Base-by-base conservation (phyloP, 2,113 vertebrate species). In the Syrrhaptes paradoxus region DNA sequence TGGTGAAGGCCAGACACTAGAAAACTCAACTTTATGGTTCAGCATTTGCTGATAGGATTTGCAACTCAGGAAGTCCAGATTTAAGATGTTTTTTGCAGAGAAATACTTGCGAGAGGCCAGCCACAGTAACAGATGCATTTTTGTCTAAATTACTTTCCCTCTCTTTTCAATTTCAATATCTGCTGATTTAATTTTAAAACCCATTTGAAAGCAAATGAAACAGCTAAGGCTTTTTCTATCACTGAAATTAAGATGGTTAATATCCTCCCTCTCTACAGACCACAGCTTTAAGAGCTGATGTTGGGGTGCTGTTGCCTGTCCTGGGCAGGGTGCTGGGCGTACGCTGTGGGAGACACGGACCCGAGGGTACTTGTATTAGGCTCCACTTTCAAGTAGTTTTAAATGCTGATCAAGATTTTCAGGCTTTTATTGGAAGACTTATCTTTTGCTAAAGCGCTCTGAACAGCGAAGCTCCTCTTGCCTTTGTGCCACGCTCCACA, bases 141-240 rank as follows among this genome's bases (percentile, higher is more conserved):
- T 90, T 90, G 91, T 95, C 88, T 92, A 66, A 90, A 92, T 96
- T 87, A 66, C 83, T 94, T 96, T 85, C 38, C 68, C 34, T 86
- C 63, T 75, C 61, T 96, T 89, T 94, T 89, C 93, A 89, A 72
- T 93, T 93, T 92, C 73, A 82, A 6, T 95, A 93, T 95, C 89
- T 93, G 58, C 75, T 85, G 83, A 93, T 94, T 96, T 82, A 46
- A 85, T 91, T 97, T 93, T 41, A 81, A 89, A 89, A 55, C 36
- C 65, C 70, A 65, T 95, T 92, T 93, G 89, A 93, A 93, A 95
- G 76, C 72, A 92, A 93, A 93, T 72, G 45, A 96, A 95, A 89
- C 79, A 90, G 75, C 76, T 48, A 45, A 49, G 46, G 31, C 36
- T 75, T 93, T 94, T 95, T 70, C 72, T 79, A 29, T 41, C 58